Evolutionary conservation across 2,888 invertebrate genomes (phyloP).

Genomic region (Hydroisotoma schaefferi): DNA sequence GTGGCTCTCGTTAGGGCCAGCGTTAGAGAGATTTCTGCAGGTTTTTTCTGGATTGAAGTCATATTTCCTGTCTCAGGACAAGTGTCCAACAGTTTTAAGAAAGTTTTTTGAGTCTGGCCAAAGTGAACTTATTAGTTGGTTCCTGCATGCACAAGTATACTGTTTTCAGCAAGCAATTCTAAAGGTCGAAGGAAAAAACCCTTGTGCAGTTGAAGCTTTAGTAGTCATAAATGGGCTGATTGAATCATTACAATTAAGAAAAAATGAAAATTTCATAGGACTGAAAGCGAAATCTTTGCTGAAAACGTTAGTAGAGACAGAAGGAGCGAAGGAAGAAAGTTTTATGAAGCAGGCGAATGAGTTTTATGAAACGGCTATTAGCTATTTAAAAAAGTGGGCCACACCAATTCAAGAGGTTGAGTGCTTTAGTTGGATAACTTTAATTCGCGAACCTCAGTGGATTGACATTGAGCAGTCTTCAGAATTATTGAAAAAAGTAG

Average conservation of each 20-base stretch:
- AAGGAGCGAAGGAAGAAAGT: neutral
- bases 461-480: neutral
- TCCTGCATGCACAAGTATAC: slow-evolving; percentile 17
- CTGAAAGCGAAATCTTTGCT: neutral
- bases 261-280: slow-evolving; percentile 11
- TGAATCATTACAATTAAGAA: neutral
- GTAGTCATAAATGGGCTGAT: neutral
- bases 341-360: neutral
- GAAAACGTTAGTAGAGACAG: neutral
- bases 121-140: slow-evolving; percentile 11
- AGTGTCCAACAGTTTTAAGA: slow-evolving; percentile 10
- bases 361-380: slow-evolving; percentile 1
- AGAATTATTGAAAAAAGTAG: neutral
- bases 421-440: slow-evolving; percentile 6
- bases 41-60: slow-evolving; percentile 17
- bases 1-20: slow-evolving; percentile 49
- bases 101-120: slow-evolving; percentile 6
- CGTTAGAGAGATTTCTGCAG: slow-evolving; percentile 27
- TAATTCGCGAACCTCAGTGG: neutral
- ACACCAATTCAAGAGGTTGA: neutral
- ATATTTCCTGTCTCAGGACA: slow-evolving; percentile 13
- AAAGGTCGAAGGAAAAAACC: slow-evolving; percentile 12
- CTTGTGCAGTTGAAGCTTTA: slow-evolving; percentile 11
- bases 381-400: slow-evolving; percentile 13
- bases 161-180: slow-evolving; percentile 12